phyloP scores from a whole-genome alignment of 1,140 invertebrate species.

The Microplitis demolitor region DNA sequence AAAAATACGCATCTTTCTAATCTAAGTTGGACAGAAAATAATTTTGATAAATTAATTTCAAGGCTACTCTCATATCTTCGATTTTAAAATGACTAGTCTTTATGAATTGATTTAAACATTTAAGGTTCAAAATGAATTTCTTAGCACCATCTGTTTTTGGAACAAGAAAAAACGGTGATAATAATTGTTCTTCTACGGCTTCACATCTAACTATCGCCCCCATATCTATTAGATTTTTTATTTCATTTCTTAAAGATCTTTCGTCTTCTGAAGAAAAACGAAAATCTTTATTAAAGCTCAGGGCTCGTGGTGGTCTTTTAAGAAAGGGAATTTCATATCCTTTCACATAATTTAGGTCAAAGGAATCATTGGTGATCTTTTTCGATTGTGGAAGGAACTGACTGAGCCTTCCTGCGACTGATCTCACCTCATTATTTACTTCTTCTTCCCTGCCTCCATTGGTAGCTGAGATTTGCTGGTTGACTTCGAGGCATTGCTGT shows the following conservation, averaged over 20 bases:
- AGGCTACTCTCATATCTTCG: neutral
- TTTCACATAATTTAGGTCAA: neutral
- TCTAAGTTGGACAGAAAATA: neutral
- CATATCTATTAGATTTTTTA: neutral
- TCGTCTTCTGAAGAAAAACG: neutral
- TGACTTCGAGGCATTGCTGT: slow-evolving; percentile 4
- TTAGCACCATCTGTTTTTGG: neutral
- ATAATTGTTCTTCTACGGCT: neutral
- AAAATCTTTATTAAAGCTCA: neutral
- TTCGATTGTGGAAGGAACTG: neutral
- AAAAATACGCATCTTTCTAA: slow-evolving; percentile 7
- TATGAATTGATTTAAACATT: neutral
- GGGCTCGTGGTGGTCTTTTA: neutral
- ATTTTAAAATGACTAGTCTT: neutral
- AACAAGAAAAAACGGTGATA: neutral
- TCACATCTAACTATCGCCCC: neutral
- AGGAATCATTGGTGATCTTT: neutral
- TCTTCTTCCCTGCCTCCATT: neutral
- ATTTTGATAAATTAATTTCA: neutral
- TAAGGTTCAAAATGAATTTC: slow-evolving; percentile 5
- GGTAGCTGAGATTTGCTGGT: neutral
- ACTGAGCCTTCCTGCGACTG: slow-evolving; percentile 9
- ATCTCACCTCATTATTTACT: slow-evolving; percentile 1
- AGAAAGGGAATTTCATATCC: neutral
- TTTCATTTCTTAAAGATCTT: neutral